Conservation (phyloP, 2,797 vertebrate genomes). For the Sebastes ruberrimus region DNA sequence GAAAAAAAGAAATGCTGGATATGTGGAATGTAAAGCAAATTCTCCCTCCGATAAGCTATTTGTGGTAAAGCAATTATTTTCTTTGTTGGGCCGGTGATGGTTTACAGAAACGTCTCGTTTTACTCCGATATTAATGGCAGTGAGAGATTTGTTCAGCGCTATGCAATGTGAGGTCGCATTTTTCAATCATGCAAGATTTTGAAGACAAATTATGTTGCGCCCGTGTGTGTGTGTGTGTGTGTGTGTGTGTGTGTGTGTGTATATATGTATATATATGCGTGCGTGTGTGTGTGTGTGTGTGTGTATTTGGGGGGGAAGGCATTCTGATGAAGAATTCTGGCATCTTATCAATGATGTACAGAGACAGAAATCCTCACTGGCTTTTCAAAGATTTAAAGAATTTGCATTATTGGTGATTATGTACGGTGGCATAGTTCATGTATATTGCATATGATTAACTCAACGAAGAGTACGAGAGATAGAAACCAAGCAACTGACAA, state of each 20-base stretch:
- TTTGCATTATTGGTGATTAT: not conserved
- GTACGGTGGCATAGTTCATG: not conserved
- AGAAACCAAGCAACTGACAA: not conserved
- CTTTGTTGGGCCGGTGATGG: not conserved
- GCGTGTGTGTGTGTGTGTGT: not conserved
- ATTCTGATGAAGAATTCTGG: not conserved
- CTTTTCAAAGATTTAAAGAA: not conserved
- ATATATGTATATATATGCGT: no score
- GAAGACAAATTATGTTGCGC: not conserved
- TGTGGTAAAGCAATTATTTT: not conserved
- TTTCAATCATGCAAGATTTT: conserved; percentile 27
- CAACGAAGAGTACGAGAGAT: not conserved
- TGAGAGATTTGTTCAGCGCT: not conserved
- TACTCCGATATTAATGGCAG: not conserved
- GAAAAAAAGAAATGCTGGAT: not conserved
- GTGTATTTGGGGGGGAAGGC: not conserved
- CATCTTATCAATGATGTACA: not conserved
- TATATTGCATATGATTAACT: not conserved
- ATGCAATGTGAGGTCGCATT: not conserved
- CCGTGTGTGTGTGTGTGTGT: not conserved
- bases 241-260: no score
- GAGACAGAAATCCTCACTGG: not conserved
- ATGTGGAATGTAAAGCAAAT: not conserved
- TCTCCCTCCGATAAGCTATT: not conserved
- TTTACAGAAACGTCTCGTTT: not conserved